These are phyloP conservation scores for Cacoxenus indagator DNA, from an alignment of 2,888 invertebrate species.

Conservation along the genomic window DNA sequence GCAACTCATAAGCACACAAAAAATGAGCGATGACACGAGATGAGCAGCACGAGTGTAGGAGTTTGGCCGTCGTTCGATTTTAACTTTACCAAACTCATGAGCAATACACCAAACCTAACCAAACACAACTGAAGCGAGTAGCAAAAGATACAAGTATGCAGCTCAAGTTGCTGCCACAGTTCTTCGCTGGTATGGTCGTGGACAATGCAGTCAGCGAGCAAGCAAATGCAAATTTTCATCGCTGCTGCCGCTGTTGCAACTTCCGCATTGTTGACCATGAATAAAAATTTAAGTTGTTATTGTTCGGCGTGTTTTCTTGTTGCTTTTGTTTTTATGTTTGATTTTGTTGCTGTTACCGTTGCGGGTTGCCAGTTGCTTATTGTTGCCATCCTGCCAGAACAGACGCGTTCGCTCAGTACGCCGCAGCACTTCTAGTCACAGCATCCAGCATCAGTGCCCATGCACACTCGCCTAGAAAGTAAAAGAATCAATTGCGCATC, in stretches of 20 bases:
- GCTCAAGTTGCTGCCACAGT: not conserved
- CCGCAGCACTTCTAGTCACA: constrained; percentile 39
- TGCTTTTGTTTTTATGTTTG: not conserved
- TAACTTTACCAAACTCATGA: too few species aligned
- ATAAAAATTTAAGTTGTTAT: constrained; percentile 63
- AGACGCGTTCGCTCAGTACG: not conserved
- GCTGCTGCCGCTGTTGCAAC: constrained; percentile 47
- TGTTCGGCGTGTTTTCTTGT: constrained; percentile 32
- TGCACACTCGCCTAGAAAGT: constrained; percentile 40
- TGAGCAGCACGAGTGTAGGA: not conserved
- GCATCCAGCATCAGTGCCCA: constrained; percentile 34
- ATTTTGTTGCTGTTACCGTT: not conserved
- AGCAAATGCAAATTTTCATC: constrained; percentile 56
- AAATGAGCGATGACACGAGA: not conserved
- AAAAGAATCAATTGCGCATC: constrained; percentile 42
- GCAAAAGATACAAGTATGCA: not conserved
- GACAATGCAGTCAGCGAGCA: constrained; percentile 20
- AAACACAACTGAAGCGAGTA: too few species aligned
- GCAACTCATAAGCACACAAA: constrained; percentile 15
- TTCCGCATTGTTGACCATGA: constrained; percentile 64
- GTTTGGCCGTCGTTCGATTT: not conserved
- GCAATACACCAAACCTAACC: too few species aligned
- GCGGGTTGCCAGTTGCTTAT: not conserved
- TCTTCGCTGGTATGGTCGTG: not conserved
- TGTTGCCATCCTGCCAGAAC: constrained; percentile 34